Evolutionary conservation across 37 sponge, comb jelly and placozoan species (phyloP).

Genomic region (Geodia barretti): DNA sequence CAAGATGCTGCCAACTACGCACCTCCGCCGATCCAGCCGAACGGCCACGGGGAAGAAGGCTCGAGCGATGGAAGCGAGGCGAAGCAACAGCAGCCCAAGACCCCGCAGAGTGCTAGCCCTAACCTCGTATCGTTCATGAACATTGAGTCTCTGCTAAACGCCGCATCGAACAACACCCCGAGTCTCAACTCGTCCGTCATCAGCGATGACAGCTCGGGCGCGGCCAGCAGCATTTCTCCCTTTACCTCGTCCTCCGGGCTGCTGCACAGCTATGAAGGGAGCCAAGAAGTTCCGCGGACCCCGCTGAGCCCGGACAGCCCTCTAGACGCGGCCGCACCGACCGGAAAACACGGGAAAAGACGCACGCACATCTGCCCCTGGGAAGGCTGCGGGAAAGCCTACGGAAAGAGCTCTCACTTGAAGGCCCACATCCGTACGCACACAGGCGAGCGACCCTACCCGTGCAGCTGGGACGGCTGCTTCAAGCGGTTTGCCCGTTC

Average conservation of each 20-base stretch:
- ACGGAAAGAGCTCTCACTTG: constrained; percentile 97
- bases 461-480: constrained; percentile 94
- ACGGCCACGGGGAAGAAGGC: background rate
- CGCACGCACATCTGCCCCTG: constrained; percentile 91
- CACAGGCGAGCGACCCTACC: constrained; percentile 97
- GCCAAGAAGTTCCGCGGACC: background rate
- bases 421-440: constrained; percentile 99
- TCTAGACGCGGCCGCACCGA: constrained; percentile 3
- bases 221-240: background rate
- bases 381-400: constrained; percentile 90
- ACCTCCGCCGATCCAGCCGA: background rate
- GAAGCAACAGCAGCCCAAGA: background rate
- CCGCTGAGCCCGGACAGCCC: background rate
- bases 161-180: constrained; percentile 54
- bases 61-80: background rate
- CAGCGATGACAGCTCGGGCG: constrained; percentile 2
- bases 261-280: background rate
- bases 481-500: constrained; percentile 97
- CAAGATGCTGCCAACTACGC: background rate
- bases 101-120: background rate
- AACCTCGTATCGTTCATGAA: constrained; percentile 45
- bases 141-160: constrained; percentile 79
- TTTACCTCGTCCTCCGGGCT: background rate
- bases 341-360: constrained; percentile 52
- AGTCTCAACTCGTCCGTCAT: constrained; percentile 21